phyloP scores from a whole-genome alignment of 2,113 vertebrate species.

The Lichenostomus cassidix region DNA sequence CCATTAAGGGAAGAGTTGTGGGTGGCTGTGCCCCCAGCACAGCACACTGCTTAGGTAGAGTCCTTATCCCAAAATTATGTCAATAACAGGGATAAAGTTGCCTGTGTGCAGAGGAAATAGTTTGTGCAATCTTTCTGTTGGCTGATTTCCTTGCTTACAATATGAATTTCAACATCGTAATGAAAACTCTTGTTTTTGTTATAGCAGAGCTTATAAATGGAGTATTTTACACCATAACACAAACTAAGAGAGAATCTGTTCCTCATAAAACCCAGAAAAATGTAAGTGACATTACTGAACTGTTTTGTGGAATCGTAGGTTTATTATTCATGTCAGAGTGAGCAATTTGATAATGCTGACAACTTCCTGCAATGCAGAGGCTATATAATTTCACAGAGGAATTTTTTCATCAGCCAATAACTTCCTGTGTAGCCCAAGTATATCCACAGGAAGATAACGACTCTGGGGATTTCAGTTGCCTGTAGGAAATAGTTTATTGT shows the following conservation, averaged over 20 bases:
- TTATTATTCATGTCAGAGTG: slow-evolving; percentile 25
- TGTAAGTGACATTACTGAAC: neutral
- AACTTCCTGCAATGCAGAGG: slow-evolving; percentile 39
- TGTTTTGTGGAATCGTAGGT: neutral
- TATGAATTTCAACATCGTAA: neutral
- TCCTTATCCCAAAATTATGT: neutral
- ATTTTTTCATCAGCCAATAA: slow-evolving; percentile 15
- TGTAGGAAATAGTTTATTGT: slow-evolving; percentile 22
- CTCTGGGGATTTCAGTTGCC: slow-evolving; percentile 1
- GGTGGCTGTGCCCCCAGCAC: neutral
- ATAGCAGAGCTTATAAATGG: neutral
- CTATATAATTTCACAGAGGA: slow-evolving; percentile 26
- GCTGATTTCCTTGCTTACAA: neutral
- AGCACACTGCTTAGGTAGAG: neutral
- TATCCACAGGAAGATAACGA: neutral
- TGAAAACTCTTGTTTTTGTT: neutral
- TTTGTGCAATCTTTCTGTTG: neutral
- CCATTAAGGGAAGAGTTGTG: neutral
- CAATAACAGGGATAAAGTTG: neutral
- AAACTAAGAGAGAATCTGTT: slow-evolving; percentile 14
- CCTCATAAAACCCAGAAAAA: neutral
- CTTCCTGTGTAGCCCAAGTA: slow-evolving; percentile 11
- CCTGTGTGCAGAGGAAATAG: neutral
- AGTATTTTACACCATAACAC: neutral
- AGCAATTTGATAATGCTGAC: slow-evolving; percentile 43